Percentiles rank a stretch among this genome's conserved stretches.
Conservation (phyloP, 2,113 vertebrate genomes). For the Antechinus stuartii region DNA sequence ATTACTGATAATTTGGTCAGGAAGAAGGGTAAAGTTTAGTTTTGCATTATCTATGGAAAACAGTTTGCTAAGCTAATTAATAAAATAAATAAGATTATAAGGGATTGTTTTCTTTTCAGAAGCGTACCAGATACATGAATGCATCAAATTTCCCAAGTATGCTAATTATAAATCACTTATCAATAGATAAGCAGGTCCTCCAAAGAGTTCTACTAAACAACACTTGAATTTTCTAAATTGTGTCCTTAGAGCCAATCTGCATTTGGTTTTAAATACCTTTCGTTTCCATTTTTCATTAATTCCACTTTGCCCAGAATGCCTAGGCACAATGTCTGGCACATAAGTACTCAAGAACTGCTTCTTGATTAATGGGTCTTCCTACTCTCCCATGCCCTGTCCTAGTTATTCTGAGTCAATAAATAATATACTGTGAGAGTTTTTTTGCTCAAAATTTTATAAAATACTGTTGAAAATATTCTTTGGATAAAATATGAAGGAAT, state of each 20-base stretch:
- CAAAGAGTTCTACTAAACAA: not conserved
- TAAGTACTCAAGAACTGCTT: not conserved
- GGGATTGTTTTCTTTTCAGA: not conserved
- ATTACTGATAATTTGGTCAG: not conserved
- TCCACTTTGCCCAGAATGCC: not conserved
- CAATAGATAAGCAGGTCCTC: not conserved
- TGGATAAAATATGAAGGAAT: not conserved
- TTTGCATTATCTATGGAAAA: not conserved
- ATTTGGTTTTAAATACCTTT: slow-evolving; percentile 27
- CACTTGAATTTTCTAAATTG: not conserved
- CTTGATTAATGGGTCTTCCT: not conserved
- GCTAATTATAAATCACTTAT: slow-evolving; percentile 4
- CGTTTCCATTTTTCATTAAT: slow-evolving; percentile 10
- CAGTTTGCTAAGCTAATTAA: not conserved
- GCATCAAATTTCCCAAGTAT: not conserved
- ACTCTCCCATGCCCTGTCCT: not conserved
- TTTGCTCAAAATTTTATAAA: not conserved
- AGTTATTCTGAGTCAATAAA: not conserved
- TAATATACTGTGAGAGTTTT: not conserved
- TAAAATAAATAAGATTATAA: not conserved
- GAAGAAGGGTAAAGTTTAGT: not conserved
- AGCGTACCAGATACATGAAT: not conserved
- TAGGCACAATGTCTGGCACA: not conserved
- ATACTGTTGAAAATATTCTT: not conserved
- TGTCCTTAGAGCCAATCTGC: not conserved